Conservation (phyloP, 2,888 invertebrate species). For the Masnerella sp. region DNA sequence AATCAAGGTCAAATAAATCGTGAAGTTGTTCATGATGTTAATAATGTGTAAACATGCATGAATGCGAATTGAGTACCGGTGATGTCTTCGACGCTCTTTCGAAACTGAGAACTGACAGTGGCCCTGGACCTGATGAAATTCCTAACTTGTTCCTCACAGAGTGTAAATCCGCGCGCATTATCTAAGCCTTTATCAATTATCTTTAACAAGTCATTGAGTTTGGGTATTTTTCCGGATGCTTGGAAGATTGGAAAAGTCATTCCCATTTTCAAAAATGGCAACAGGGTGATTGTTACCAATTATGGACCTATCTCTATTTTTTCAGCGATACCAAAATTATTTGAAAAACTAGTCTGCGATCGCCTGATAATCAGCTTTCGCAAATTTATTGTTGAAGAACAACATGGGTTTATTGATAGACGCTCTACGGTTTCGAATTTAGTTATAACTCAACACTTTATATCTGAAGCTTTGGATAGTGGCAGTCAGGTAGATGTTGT, state of each 20-base stretch:
- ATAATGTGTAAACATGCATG: too few relatives aligned
- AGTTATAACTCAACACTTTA: not conserved
- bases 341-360: not conserved
- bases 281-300: not conserved
- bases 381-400: not conserved
- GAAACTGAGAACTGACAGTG: not conserved
- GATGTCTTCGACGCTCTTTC: not conserved
- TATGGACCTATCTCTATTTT: not conserved
- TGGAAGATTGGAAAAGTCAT: not conserved
- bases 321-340: not conserved
- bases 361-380: too few relatives aligned
- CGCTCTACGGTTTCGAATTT: not conserved
- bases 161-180: not conserved
- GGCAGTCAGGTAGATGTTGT: not conserved
- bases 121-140: slow-evolving; percentile 1
- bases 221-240: not conserved
- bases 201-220: not conserved
- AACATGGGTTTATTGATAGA: not conserved
- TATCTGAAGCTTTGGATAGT: not conserved
- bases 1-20: too few relatives aligned
- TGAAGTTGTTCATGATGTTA: too few relatives aligned
- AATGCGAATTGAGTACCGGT: too few relatives aligned
- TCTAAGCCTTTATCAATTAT: not conserved
- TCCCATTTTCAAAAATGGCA: not conserved
- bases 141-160: not conserved